Evolutionary conservation across 1,140 invertebrate genomes (phyloP).

Genomic region (Mylabris phalerata): DNA sequence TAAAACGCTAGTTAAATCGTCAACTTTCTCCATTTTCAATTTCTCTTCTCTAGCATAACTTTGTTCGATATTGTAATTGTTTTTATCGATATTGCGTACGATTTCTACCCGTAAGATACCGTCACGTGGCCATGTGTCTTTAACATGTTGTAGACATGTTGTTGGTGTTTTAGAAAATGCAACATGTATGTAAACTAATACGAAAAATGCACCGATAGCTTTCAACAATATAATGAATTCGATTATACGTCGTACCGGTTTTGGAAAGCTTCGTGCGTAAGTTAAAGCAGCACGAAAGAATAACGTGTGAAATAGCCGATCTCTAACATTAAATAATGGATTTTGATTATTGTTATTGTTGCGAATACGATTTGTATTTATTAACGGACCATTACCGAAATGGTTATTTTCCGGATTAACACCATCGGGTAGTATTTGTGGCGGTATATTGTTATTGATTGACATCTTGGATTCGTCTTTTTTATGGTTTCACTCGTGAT

Average conservation of each 20-base stretch:
- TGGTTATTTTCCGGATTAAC: slow-evolving; percentile 50
- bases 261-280: slow-evolving; percentile 85
- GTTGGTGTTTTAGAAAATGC: slow-evolving; percentile 88
- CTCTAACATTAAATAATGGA: slow-evolving; percentile 75
- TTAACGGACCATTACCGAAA: slow-evolving; percentile 45
- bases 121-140: slow-evolving; percentile 88
- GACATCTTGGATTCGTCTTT: too few relatives aligned
- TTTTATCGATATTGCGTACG: slow-evolving; percentile 60
- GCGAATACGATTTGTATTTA: slow-evolving; percentile 49
- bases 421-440: slow-evolving; percentile 28
- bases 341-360: slow-evolving; percentile 56
- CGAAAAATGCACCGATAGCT: slow-evolving; percentile 82
- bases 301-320: slow-evolving; percentile 91
- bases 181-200: slow-evolving; percentile 91
- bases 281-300: slow-evolving; percentile 86
- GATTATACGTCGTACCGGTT: slow-evolving; percentile 75
- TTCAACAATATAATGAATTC: slow-evolving; percentile 88
- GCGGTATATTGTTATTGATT: slow-evolving; percentile 22
- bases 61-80: slow-evolving; percentile 69
- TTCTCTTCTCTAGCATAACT: slow-evolving; percentile 74
- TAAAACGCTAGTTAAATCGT: slow-evolving; percentile 57
- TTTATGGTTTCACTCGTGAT: too few relatives aligned
- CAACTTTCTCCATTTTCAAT: slow-evolving; percentile 58
- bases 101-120: slow-evolving; percentile 97
- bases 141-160: slow-evolving; percentile 86